Percentiles rank a stretch among this genome's conserved stretches.
Evolutionary conservation across 1,140 invertebrate genomes (phyloP).

Genomic region (Lepidurus apus): DNA sequence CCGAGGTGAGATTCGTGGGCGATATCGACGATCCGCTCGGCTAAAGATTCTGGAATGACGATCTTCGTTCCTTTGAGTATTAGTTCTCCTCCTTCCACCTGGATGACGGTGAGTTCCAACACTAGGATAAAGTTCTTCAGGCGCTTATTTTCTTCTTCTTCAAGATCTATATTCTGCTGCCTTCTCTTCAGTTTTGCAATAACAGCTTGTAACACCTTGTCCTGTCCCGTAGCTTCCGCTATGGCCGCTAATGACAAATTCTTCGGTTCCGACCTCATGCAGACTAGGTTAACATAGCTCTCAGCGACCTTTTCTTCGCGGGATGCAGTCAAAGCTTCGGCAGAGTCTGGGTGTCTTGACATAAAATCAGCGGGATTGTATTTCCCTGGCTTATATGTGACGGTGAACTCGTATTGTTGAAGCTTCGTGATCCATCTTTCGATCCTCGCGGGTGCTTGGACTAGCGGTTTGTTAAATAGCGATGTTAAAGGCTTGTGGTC

Average conservation of each 20-base stretch:
- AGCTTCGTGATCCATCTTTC: constrained; percentile 46
- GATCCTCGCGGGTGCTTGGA: constrained; percentile 43
- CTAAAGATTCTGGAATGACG: constrained; percentile 37
- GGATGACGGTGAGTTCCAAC: neutral
- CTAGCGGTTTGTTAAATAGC: constrained; percentile 45
- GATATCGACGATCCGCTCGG: constrained; percentile 36
- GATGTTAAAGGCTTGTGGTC: constrained; percentile 44
- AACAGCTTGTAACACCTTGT: constrained; percentile 14
- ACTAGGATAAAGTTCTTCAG: neutral
- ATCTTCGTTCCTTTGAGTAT: constrained; percentile 30
- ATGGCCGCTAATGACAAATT: neutral
- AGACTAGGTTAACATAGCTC: constrained; percentile 1
- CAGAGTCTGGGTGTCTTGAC: constrained; percentile 5
- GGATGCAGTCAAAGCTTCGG: neutral
- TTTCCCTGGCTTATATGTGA: constrained; percentile 42
- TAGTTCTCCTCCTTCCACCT: neutral
- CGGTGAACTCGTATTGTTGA: constrained; percentile 45
- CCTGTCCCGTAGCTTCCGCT: constrained; percentile 8
- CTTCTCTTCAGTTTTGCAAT: neutral
- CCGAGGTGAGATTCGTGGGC: constrained; percentile 37
- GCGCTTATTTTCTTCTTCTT: neutral
- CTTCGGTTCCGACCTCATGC: neutral
- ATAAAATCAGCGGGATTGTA: constrained; percentile 27
- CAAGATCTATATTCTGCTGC: neutral
- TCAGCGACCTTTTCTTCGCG: neutral